Evolutionary conservation across 2,797 vertebrate genomes (phyloP).

Genomic region (Sebastes vulpes): DNA sequence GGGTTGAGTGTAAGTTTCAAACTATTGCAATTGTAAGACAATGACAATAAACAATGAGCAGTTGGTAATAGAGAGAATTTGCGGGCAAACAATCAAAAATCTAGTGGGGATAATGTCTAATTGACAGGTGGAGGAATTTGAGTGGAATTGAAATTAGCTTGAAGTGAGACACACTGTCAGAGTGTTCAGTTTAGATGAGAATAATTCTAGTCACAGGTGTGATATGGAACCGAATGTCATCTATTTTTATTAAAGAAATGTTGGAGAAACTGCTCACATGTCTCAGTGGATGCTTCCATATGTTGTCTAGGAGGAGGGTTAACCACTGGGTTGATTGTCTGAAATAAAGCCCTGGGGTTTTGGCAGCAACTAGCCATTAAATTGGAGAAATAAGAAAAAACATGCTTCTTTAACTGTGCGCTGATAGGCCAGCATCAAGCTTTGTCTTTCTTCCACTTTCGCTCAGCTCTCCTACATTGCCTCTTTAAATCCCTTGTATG

Average conservation of each 20-base stretch:
- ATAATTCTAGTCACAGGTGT: neutral
- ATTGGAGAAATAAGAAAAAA: neutral
- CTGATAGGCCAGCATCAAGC: neutral
- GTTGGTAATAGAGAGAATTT: neutral
- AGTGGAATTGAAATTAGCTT: neutral
- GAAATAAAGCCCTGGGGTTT: neutral
- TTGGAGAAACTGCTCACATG: neutral
- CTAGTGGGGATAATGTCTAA: neutral
- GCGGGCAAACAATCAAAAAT: neutral
- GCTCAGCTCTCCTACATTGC: neutral
- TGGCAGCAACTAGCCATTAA: neutral
- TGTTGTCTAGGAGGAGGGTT: neutral
- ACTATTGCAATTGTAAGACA: neutral
- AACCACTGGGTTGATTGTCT: neutral
- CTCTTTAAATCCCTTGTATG: neutral
- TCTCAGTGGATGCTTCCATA: neutral
- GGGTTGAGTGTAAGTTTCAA: neutral
- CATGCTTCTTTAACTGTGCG: neutral
- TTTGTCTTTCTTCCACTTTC: neutral
- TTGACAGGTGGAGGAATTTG: neutral
- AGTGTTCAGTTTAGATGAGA: neutral
- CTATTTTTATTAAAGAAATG: neutral
- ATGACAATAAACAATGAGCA: neutral
- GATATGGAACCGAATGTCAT: neutral
- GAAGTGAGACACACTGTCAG: neutral